Evolutionary conservation across 2,888 invertebrate genomes (phyloP).

Genomic region (Sabatieria punctata): DNA sequence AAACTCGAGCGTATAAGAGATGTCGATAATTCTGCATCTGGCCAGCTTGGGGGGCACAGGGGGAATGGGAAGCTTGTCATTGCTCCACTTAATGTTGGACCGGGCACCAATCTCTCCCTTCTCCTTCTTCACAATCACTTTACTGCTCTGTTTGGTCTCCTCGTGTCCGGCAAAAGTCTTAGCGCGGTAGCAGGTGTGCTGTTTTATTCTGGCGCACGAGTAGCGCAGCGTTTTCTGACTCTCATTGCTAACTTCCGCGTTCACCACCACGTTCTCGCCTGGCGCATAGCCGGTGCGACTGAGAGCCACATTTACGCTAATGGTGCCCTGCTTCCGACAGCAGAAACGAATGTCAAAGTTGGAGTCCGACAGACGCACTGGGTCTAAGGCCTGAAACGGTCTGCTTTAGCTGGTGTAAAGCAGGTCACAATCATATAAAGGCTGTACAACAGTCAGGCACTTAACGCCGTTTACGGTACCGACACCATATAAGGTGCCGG

Average conservation of each 20-base stretch:
- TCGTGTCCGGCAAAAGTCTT: constrained; percentile 29
- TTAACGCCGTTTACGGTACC: too few species aligned
- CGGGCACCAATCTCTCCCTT: constrained; percentile 12
- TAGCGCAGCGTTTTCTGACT: constrained; percentile 6
- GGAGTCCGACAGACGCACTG: constrained; percentile 18
- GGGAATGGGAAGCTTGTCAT: constrained; percentile 19
- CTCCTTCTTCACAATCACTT: constrained; percentile 15
- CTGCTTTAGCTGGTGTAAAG: too few species aligned
- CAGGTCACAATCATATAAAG: too few species aligned
- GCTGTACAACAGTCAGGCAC: too few species aligned
- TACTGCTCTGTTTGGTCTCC: constrained; percentile 17
- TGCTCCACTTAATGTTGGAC: constrained; percentile 13
- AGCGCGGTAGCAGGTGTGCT: constrained; percentile 19
- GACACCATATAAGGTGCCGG: too few species aligned
- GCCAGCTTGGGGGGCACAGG: constrained; percentile 23
- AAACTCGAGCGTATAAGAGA: constrained; percentile 23
- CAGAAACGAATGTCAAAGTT: constrained; percentile 22
- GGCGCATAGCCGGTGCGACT: constrained; percentile 25
- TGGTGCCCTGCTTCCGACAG: constrained; percentile 21
- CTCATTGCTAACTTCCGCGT: constrained; percentile 10
- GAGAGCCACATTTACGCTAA: constrained; percentile 19
- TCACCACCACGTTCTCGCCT: constrained; percentile 17
- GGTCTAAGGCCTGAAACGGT: constrained; percentile 20
- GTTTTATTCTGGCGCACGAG: constrained; percentile 12
- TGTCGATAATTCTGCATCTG: constrained; percentile 24